Conservation (phyloP, 2,888 invertebrate genomes). For the Mythimna pallens region DNA sequence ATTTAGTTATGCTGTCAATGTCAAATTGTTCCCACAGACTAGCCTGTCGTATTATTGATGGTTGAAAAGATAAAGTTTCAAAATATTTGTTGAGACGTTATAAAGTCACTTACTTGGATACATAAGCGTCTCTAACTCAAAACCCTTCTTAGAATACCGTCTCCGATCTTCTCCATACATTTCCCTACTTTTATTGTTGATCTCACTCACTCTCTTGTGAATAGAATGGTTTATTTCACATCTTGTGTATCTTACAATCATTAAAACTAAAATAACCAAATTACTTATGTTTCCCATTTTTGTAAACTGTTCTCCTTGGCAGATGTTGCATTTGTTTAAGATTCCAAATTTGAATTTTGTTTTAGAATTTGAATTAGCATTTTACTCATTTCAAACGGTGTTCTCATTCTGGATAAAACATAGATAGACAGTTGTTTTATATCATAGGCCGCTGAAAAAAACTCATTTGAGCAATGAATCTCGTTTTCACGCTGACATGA, state of each 20-base stretch:
- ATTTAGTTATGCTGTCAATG: no score
- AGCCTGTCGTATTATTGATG: no score
- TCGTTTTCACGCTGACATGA: no score
- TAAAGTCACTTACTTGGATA: constrained; percentile 55
- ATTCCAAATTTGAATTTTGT: constrained; percentile 21
- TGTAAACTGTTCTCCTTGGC: constrained; percentile 1
- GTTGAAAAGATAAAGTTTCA: no score
- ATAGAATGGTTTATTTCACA: constrained; percentile 24
- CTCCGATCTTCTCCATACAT: constrained; percentile 36
- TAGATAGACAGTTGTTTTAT: background rate
- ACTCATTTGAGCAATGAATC: background rate
- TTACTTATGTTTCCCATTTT: constrained; percentile 47
- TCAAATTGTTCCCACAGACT: no score
- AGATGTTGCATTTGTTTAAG: constrained; percentile 13
- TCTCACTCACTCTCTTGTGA: constrained; percentile 28
- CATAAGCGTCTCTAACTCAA: constrained; percentile 32
- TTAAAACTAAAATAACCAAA: constrained; percentile 31
- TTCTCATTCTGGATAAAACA: background rate
- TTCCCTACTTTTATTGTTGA: constrained; percentile 39
- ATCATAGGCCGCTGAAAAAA: background rate
- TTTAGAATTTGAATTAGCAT: constrained; percentile 3
- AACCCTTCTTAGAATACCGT: background rate
- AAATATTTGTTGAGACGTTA: background rate
- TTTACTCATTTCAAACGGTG: constrained; percentile 1
- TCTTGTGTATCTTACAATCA: constrained; percentile 14